These are phyloP conservation scores for Mystacornis crossleyi DNA, from an alignment of 2,113 vertebrate species.

Conservation along the genomic window DNA sequence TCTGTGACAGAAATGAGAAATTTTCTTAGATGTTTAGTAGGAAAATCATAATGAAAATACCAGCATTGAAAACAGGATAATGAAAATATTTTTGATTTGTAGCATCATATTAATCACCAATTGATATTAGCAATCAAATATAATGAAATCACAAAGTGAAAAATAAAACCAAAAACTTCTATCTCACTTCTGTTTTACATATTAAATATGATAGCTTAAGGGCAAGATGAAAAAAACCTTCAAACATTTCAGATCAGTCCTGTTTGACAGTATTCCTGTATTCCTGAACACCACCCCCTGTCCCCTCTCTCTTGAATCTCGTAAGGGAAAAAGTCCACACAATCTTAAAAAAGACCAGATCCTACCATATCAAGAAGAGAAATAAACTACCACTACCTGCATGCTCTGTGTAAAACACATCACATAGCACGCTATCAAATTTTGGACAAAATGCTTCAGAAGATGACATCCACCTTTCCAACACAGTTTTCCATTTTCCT, in stretches of 20 bases:
- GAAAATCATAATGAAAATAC: not conserved
- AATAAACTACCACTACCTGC: not conserved
- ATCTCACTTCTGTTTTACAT: not conserved
- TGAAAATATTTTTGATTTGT: not conserved
- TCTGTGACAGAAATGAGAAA: not conserved
- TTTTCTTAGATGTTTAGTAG: not conserved
- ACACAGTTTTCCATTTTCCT: not conserved
- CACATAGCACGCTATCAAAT: not conserved
- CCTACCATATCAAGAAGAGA: not conserved
- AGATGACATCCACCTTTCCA: not conserved
- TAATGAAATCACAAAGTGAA: not conserved
- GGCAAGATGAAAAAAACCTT: not conserved
- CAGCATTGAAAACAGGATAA: not conserved
- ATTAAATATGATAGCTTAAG: not conserved
- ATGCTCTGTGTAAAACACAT: not conserved
- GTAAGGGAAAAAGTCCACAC: not conserved
- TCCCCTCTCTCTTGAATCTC: not conserved
- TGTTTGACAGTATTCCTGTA: not conserved
- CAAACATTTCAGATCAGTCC: not conserved
- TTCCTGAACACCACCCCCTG: not conserved
- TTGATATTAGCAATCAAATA: not conserved
- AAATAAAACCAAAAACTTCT: not conserved
- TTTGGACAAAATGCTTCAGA: not conserved
- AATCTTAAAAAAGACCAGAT: not conserved
- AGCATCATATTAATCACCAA: not conserved